Evolutionary conservation across 2,888 invertebrate species (phyloP), one percentile per base, ranked within the genome.

Genomic region (Platycheirus albimanus): DNA sequence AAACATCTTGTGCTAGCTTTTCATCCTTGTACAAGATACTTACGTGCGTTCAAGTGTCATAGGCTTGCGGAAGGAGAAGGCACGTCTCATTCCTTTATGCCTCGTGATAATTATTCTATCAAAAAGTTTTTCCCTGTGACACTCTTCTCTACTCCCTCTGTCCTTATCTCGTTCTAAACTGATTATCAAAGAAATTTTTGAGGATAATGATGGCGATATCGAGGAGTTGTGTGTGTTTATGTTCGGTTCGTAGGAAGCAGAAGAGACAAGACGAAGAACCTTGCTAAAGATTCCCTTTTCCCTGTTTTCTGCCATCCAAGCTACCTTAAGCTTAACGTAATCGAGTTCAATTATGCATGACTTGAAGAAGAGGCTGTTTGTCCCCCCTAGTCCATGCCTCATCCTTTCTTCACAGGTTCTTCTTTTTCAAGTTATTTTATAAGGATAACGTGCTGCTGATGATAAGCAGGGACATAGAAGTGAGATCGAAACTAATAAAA

Each of bases 341-440:
- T 83, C 78, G 78, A 83, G 83, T 83, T 83, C 83, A 83, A 78
- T 83, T 83, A 83, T 83, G 83, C 78, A 83, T 78, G 69, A 69
- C 78, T 77, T 74, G 36, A 51, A 63, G 67, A 24, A 13, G 28
- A 58, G 58, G 28, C 24, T 41, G 52, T 41, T 28, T 20, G 10
- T 38, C 45, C n/a, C 10, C 6, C 20, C 30, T 11, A 3, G 19
- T 10, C 17, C 19, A 3, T n/a, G n/a, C n/a, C n/a, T n/a, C n/a
- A n/a, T n/a, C n/a, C n/a, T n/a, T n/a, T n/a, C n/a, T n/a, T 8
- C 28, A 5, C 43, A 58, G n/a, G 47, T 30, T 33, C 15, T 58
- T 28, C 51, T 10, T 15, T 71, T 33, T n/a, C n/a, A 56, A 28
- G 20, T 49, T 49, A 38, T 47, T 64, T 52, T 51, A 52, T 56